phyloP scores from a whole-genome alignment of 2,797 vertebrate genomes.

The Pangasius macronema region DNA sequence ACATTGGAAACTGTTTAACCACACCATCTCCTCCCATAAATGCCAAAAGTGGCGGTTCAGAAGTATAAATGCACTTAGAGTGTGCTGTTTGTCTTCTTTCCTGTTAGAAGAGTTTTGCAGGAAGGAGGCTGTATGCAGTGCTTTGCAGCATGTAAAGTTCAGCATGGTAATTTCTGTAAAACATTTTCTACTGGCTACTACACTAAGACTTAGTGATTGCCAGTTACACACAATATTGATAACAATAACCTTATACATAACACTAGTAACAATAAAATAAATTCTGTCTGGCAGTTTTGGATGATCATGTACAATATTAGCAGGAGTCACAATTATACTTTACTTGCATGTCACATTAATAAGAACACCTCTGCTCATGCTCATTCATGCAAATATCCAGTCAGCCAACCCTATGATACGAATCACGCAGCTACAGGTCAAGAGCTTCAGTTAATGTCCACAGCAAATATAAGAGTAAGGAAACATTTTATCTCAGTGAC shows the following conservation, averaged over 20 bases:
- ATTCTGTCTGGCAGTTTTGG: not conserved
- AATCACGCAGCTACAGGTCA: not conserved
- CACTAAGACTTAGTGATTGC: not conserved
- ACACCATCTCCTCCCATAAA: not conserved
- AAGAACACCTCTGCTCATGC: not conserved
- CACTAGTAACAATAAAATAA: not conserved
- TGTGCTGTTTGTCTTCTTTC: slow-evolving; percentile 31
- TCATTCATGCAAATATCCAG: not conserved
- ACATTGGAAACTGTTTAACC: not conserved
- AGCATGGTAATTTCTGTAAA: not conserved
- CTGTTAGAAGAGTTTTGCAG: slow-evolving; percentile 12
- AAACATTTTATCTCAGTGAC: not conserved
- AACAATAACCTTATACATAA: not conserved
- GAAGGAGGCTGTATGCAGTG: not conserved
- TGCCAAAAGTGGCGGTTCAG: not conserved
- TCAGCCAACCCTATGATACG: not conserved
- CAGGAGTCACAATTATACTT: not conserved
- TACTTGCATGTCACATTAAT: not conserved
- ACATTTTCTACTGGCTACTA: not conserved
- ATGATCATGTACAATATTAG: not conserved
- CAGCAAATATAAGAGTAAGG: not conserved
- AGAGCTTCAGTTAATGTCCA: not conserved
- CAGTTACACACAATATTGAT: not conserved
- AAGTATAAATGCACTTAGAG: not conserved
- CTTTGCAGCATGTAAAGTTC: not conserved